These are phyloP conservation scores for Pandemis corylana DNA, from an alignment of 2,888 invertebrate genomes.

Conservation along the genomic window DNA sequence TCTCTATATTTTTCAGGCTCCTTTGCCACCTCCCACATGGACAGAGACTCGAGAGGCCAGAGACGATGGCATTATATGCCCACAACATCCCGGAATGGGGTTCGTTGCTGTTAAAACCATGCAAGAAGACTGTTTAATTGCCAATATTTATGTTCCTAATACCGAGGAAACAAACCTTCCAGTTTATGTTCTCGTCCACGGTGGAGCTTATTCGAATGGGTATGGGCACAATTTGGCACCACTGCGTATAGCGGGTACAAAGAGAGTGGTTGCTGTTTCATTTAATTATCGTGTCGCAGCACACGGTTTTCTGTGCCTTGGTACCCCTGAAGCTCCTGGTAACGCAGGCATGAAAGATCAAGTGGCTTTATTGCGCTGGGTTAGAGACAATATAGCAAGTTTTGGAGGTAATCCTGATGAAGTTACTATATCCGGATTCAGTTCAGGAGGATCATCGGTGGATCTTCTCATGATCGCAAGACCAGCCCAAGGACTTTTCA, in stretches of 20 bases:
- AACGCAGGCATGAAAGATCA: slow-evolving; percentile 36
- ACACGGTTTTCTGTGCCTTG: slow-evolving; percentile 41
- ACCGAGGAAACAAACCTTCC: slow-evolving; percentile 9
- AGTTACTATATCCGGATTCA: slow-evolving; percentile 24
- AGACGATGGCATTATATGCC: background rate
- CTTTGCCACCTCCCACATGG: background rate
- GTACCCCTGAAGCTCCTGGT: slow-evolving; percentile 41
- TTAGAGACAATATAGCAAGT: slow-evolving; percentile 20
- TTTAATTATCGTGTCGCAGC: slow-evolving; percentile 41
- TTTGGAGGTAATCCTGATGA: slow-evolving; percentile 31
- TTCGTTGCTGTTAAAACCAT: background rate
- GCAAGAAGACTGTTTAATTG: slow-evolving; percentile 26
- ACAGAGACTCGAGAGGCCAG: slow-evolving; percentile 15
- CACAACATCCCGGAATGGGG: background rate
- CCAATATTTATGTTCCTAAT: slow-evolving; percentile 14
- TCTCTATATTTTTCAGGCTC: background rate
- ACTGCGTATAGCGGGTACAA: slow-evolving; percentile 15
- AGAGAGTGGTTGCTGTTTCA: slow-evolving; percentile 24
- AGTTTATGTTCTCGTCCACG: slow-evolving; percentile 21
- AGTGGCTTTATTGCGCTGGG: slow-evolving; percentile 25
- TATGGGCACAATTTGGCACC: background rate
- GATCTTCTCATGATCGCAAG: slow-evolving; percentile 15
- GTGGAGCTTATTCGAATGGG: background rate
- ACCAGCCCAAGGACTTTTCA: slow-evolving; percentile 15
- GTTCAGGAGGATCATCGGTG: slow-evolving; percentile 18